Percentiles rank a stretch among this genome's conserved stretches.
phyloP scores from a whole-genome alignment of 2,797 vertebrate species.

The Aplochiton taeniatus region DNA sequence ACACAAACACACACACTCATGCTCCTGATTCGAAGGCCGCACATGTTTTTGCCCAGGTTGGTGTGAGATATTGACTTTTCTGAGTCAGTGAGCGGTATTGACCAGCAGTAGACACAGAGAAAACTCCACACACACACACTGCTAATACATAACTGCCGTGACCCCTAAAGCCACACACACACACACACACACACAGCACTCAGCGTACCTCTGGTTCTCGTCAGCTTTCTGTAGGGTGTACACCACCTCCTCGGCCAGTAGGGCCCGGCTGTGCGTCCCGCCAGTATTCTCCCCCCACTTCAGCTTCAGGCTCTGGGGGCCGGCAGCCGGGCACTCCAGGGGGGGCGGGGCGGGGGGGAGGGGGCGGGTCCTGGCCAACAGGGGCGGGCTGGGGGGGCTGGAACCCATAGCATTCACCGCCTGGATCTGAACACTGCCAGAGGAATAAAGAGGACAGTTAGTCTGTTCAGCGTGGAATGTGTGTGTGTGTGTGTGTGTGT shows the following conservation, averaged over 20 bases:
- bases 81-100: slow-evolving; percentile 32
- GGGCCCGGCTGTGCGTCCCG: slow-evolving; percentile 71
- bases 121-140: too few species aligned
- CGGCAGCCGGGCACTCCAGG: slow-evolving; percentile 90
- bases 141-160: too few species aligned
- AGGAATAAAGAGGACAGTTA: background rate
- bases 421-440: slow-evolving; percentile 86
- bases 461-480: background rate
- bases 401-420: slow-evolving; percentile 92
- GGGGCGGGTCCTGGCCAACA: slow-evolving; percentile 87
- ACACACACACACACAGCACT: too few species aligned
- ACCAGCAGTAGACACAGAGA: slow-evolving; percentile 15
- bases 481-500: background rate
- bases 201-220: slow-evolving; percentile 90
- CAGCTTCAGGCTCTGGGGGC: slow-evolving; percentile 97
- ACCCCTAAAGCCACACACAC: too few species aligned
- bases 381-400: slow-evolving; percentile 84
- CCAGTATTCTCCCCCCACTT: slow-evolving; percentile 91
- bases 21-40: background rate
- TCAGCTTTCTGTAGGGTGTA: slow-evolving; percentile 96
- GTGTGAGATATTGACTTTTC: slow-evolving; percentile 43
- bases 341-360: slow-evolving; percentile 91
- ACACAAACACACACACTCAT: background rate
- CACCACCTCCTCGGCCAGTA: slow-evolving; percentile 80
- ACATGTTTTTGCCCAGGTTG: slow-evolving; percentile 3